Conservation (phyloP, 2,113 vertebrate genomes). For the Grallaria varia region DNA sequence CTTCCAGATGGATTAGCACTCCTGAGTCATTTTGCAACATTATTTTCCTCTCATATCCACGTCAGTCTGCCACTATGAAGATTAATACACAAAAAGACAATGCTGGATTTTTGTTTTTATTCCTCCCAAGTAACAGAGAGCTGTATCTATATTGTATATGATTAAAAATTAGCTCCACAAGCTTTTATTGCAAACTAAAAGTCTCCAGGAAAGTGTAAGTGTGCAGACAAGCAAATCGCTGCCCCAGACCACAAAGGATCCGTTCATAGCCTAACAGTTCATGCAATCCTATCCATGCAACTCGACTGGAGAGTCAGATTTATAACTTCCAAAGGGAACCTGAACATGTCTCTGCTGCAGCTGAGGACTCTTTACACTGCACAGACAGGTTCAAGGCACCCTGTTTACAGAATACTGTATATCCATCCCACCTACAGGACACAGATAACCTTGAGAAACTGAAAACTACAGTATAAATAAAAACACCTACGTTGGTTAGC, state of each 20-base stretch:
- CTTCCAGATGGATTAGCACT: conserved; percentile 21
- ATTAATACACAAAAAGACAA: not conserved
- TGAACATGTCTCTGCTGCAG: not conserved
- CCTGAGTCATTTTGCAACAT: not conserved
- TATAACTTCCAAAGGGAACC: not conserved
- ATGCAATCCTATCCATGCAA: not conserved
- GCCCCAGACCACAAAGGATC: not conserved
- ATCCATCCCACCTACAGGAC: not conserved
- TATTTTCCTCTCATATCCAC: conserved; percentile 2
- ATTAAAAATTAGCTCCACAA: not conserved
- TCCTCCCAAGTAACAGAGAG: not conserved
- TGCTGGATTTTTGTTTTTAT: not conserved
- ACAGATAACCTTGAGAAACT: not conserved
- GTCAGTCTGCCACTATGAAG: not conserved
- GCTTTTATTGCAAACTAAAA: not conserved
- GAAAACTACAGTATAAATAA: not conserved
- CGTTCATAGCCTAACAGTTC: not conserved
- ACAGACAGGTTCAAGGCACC: not conserved
- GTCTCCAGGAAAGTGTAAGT: not conserved
- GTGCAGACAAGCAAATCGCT: not conserved
- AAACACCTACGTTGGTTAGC: not conserved
- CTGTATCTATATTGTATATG: not conserved
- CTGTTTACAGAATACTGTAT: not conserved
- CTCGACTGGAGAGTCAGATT: not conserved
- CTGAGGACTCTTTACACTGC: not conserved